Evolutionary conservation across 1,140 invertebrate genomes (phyloP), one percentile per base, ranked within the genome.

Genomic region (Polyergus mexicanus): DNA sequence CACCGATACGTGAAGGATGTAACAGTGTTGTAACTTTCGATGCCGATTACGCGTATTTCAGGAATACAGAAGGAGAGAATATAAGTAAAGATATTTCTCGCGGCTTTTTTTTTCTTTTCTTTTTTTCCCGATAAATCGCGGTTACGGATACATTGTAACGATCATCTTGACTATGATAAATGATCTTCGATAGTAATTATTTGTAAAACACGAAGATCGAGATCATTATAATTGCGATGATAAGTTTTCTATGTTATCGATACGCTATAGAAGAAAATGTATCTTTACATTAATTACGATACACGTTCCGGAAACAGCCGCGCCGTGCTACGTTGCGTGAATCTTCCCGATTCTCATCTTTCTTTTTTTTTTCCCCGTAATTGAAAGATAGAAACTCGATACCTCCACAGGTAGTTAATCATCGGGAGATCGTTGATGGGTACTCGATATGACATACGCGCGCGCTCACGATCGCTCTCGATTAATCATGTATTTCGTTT

Each of bases 401-500:
- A 76, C 44, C 22, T 56, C 75, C 69, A 80, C 75, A 51, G 63
- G 38, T 22, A 41, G 65, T 81, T 71, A 75, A 88, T 81, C 71
- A 62, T 25, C n/a, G 32, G 38, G 19, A 25, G 71, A 80, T 28
- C 51, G 44, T 7, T 77, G 69, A 85, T 74, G 85, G 47, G 8
- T 54, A 75, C 38, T 66, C 80, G 68, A 44, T 84, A 66, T 56
- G 62, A 76, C 22, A 25, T 66, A 62, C 25, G 56, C 56, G 72
- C n/a, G 22, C 56, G 16, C 47, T 86, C 77, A 58, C 78, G 72
- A 56, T 28, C 76, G 54, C 58, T 84, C 78, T 83, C 38, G 72
- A 84, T 89, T 89, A 75, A 89, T 87, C 62, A 72, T 38, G 41
- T 13, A n/a, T 76, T 76, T 86, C 66, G 47, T 86, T 80, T 68